Conservation (phyloP, 2,113 vertebrate genomes). For the Ariopsis seemanni region DNA sequence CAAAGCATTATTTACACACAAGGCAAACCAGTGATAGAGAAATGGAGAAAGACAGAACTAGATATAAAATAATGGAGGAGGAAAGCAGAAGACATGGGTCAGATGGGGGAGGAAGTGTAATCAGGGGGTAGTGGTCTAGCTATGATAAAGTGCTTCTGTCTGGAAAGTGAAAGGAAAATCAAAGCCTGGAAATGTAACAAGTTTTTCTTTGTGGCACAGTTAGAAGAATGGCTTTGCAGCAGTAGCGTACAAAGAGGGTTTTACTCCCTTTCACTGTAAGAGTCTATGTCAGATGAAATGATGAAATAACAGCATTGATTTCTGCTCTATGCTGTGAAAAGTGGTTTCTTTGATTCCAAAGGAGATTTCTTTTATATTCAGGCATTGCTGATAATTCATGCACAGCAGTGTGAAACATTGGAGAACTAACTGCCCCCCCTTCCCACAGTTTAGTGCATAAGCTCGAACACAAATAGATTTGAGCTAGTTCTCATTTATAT, state of each 20-base stretch:
- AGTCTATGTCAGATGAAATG: slow-evolving; percentile 16
- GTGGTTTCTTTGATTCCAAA: slow-evolving; percentile 5
- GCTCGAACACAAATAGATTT: neutral
- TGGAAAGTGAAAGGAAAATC: slow-evolving; percentile 45
- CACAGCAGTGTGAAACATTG: neutral
- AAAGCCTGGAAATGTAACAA: slow-evolving; percentile 48
- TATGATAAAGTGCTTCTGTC: slow-evolving; percentile 50
- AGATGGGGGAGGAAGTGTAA: slow-evolving; percentile 22
- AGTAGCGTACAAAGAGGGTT: neutral
- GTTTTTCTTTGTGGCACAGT: slow-evolving; percentile 17
- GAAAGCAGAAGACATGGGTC: slow-evolving; percentile 28
- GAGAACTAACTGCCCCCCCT: neutral
- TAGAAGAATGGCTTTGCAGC: slow-evolving; percentile 2
- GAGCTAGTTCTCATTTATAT: neutral
- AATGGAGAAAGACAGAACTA: slow-evolving; percentile 47
- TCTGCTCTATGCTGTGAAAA: slow-evolving; percentile 5
- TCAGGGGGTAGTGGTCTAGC: slow-evolving; percentile 32
- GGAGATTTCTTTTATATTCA: neutral
- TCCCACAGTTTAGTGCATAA: neutral
- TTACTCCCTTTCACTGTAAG: slow-evolving; percentile 2
- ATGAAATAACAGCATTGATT: slow-evolving; percentile 34
- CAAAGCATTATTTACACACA: slow-evolving; percentile 67
- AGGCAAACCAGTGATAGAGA: slow-evolving; percentile 51
- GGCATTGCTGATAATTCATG: neutral
- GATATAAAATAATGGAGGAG: slow-evolving; percentile 33